Evolutionary conservation across 2,797 vertebrate species (phyloP), one percentile per base, ranked within the genome.

Genomic region (Denticeps clupeoides): DNA sequence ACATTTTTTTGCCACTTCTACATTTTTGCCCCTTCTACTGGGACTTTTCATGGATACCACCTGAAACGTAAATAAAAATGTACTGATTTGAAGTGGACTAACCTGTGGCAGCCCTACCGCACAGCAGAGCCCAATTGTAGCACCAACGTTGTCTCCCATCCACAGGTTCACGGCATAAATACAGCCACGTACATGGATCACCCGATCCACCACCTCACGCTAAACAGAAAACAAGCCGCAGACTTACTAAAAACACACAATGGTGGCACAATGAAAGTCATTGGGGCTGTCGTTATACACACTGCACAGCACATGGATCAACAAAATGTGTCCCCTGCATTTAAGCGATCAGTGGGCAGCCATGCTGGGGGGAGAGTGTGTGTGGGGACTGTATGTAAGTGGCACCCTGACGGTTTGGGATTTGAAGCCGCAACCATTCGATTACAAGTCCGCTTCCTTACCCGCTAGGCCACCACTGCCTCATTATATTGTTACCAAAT

Each of bases 111-210:
- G 79, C n/a, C 90, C 82, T 9, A 92, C 57, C 32, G 83, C 83
- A 22, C 80, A 86, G 71, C 84, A 85, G 1, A 93, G 71, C 15
- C 79, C 88, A 10, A 88, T 6, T 0, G 87, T 89, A 54, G 81
- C 67, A 41, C 85, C 86, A 1, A 88, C 78, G 70, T 93, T 89
- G 81, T 93, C 89, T 29, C 81, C 84, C 73, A 93, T 81, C 90
- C 90, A 91, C 38, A 93, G 82, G 58, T 91, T 89, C 7, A 93
- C 78, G 0, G 89, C 89, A 1, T 91, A 90, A 70, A 93, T 88
- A 62, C 90, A 93, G 64, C 90, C 90, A 4, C 90, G 80, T 25
- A 91, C 90, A 0, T 93, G 80, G 63, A 93, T 90, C 47, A 71
- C 0, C 3, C 75, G 64, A 0, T 80, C 70, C 61, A 90, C 75